phyloP scores from a whole-genome alignment of 2,888 invertebrate species.

The Torymus aiolomorphi region DNA sequence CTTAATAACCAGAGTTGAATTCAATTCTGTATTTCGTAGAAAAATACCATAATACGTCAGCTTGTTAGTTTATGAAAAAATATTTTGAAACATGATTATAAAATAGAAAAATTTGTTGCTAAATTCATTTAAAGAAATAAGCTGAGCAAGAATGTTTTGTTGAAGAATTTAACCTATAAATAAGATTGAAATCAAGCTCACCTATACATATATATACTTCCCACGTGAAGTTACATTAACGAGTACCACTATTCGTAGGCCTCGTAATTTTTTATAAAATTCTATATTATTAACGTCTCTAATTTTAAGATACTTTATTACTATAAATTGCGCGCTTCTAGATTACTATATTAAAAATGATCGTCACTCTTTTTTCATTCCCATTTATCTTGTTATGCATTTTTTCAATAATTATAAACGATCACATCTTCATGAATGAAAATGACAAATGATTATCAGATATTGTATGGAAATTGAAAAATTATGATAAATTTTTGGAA shows the following conservation, averaged over 20 bases:
- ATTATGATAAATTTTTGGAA: slow-evolving; percentile 13
- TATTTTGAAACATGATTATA: too few relatives aligned
- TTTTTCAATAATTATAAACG: not conserved
- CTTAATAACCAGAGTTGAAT: slow-evolving; percentile 26
- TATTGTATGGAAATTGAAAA: too few relatives aligned
- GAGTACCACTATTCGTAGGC: slow-evolving; percentile 65
- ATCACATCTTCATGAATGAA: not conserved
- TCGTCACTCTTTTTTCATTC: slow-evolving; percentile 33
- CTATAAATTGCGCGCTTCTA: slow-evolving; percentile 63
- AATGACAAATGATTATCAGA: slow-evolving; percentile 12
- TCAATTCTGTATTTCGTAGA: slow-evolving; percentile 27
- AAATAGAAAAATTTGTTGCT: not conserved
- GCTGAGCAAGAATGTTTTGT: not conserved
- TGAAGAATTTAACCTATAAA: slow-evolving; percentile 51
- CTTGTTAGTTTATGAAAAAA: slow-evolving; percentile 1
- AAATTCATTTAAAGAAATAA: not conserved
- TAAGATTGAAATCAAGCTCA: slow-evolving; percentile 61
- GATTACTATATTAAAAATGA: slow-evolving; percentile 62
- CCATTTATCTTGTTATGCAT: slow-evolving; percentile 30
- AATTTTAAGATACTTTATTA: slow-evolving; percentile 60
- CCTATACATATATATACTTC: slow-evolving; percentile 54
- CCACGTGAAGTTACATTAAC: slow-evolving; percentile 60
- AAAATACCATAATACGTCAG: not conserved
- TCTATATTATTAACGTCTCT: slow-evolving; percentile 65
- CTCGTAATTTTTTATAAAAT: slow-evolving; percentile 64